Evolutionary conservation across 2,797 vertebrate species (phyloP).

Genomic region (Eurystomus glaucurus): DNA sequence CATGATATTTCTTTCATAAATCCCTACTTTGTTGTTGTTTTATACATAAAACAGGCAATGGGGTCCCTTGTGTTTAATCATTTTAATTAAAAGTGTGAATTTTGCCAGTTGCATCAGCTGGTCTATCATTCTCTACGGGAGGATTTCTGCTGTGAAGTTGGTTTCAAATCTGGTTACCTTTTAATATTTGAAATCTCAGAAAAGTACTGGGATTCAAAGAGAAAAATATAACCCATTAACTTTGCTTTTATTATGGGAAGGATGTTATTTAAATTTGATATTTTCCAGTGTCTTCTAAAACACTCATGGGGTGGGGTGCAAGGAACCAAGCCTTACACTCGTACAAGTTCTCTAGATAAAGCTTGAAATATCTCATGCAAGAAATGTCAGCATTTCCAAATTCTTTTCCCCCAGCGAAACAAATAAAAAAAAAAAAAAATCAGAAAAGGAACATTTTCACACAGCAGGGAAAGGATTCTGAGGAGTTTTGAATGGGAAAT

Average conservation of each 20-base stretch:
- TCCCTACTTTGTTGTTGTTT: conserved; percentile 70
- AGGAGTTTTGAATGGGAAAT: conserved; percentile 74
- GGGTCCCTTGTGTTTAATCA: conserved; percentile 61
- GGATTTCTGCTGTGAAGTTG: conserved; percentile 30
- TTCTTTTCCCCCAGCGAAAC: conserved; percentile 29
- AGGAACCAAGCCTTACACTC: conserved; percentile 1
- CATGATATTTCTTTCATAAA: conserved; percentile 37
- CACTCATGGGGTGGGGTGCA: not conserved
- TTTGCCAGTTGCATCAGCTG: conserved; percentile 55
- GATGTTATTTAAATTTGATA: conserved; percentile 2
- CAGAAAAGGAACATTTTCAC: conserved; percentile 70
- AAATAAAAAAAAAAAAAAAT: conserved; percentile 21
- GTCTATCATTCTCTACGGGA: conserved; percentile 39
- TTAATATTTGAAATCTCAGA: not conserved
- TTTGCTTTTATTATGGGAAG: not conserved
- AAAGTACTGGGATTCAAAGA: not conserved
- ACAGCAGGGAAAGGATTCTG: conserved; percentile 62
- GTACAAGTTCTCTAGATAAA: conserved; percentile 51
- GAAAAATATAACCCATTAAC: not conserved
- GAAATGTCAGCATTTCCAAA: conserved; percentile 66
- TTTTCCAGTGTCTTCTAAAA: conserved; percentile 24
- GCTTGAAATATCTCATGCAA: conserved; percentile 58
- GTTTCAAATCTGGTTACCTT: conserved; percentile 46
- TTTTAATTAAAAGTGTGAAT: conserved; percentile 62
- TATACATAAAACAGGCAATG: conserved; percentile 58